These are phyloP conservation scores for Montifringilla adamsi DNA, from an alignment of 2,113 vertebrate species.

Conservation along the genomic window DNA sequence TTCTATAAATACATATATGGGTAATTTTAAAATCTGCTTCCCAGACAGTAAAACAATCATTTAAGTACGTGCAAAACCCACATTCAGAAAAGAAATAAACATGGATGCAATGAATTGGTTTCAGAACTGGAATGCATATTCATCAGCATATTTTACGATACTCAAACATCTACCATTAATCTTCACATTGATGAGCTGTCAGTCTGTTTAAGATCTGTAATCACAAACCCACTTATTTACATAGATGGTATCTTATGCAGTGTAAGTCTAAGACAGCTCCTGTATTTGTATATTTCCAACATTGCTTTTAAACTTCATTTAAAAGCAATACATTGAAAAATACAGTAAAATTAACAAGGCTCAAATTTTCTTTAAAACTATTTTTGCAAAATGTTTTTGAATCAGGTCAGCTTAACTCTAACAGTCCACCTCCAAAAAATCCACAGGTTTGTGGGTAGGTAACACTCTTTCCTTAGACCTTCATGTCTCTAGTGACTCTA, in stretches of 20 bases:
- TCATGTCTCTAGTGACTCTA: not conserved
- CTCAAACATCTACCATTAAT: not conserved
- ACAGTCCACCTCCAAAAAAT: not conserved
- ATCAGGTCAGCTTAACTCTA: not conserved
- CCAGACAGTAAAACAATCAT: constrained; percentile 17
- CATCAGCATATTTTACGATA: not conserved
- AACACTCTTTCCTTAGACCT: not conserved
- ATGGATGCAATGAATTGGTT: not conserved
- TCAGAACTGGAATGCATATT: constrained; percentile 26
- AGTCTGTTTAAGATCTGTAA: not conserved
- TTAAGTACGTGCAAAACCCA: not conserved
- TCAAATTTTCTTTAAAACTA: not conserved
- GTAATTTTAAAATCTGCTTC: constrained; percentile 28
- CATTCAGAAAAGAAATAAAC: not conserved
- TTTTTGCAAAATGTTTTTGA: not conserved
- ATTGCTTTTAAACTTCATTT: not conserved
- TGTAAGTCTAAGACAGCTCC: not conserved
- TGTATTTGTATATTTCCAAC: not conserved
- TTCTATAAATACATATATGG: constrained; percentile 16
- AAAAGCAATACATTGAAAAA: not conserved
- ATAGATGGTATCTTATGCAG: not conserved
- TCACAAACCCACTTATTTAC: not conserved
- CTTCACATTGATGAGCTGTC: not conserved
- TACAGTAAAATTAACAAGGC: not conserved
- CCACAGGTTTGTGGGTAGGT: not conserved